Evolutionary conservation across 2,797 vertebrate genomes (phyloP).

Genomic region (Salarias fasciatus): DNA sequence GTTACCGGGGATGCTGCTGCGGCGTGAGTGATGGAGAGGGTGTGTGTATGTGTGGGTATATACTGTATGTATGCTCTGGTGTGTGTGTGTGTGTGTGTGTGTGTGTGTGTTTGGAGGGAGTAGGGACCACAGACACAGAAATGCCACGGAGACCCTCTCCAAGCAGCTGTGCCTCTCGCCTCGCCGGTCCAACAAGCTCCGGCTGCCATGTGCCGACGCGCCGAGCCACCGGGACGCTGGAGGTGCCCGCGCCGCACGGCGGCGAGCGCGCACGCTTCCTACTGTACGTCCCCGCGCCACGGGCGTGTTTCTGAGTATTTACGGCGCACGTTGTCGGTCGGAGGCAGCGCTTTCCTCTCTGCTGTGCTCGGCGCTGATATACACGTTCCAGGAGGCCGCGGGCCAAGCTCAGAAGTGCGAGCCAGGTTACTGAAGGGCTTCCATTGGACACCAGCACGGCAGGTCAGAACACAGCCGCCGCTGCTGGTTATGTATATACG

Average conservation of each 20-base stretch:
- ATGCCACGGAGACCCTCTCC: slow-evolving; percentile 79
- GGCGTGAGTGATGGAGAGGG: slow-evolving; percentile 68
- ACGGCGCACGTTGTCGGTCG: slow-evolving; percentile 16
- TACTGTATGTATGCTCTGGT: slow-evolving; percentile 62
- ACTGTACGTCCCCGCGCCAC: too few species aligned
- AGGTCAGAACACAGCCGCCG: slow-evolving; percentile 26
- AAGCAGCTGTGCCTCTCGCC: slow-evolving; percentile 82
- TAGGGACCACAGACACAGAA: slow-evolving; percentile 77
- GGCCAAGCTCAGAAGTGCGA: slow-evolving; percentile 63
- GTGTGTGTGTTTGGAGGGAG: slow-evolving; percentile 62
- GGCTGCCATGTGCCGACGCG: slow-evolving; percentile 72
- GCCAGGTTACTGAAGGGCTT: slow-evolving; percentile 58
- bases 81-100: slow-evolving; percentile 35
- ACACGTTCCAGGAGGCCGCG: slow-evolving; percentile 52
- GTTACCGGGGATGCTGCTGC: slow-evolving; percentile 63
- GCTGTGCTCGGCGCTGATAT: slow-evolving; percentile 53
- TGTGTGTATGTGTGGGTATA: slow-evolving; percentile 69
- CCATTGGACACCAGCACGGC: slow-evolving; percentile 35
- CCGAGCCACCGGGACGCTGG: slow-evolving; percentile 53
- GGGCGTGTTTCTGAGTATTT: slow-evolving; percentile 13
- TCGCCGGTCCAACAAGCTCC: slow-evolving; percentile 70
- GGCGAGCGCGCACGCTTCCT: too few species aligned
- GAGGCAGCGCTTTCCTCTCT: slow-evolving; percentile 11
- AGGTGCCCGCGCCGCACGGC: background rate
- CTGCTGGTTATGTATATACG: slow-evolving; percentile 15